These are phyloP conservation scores for Dioctria linearis DNA, from an alignment of 2,888 invertebrate genomes.

Conservation along the genomic window DNA sequence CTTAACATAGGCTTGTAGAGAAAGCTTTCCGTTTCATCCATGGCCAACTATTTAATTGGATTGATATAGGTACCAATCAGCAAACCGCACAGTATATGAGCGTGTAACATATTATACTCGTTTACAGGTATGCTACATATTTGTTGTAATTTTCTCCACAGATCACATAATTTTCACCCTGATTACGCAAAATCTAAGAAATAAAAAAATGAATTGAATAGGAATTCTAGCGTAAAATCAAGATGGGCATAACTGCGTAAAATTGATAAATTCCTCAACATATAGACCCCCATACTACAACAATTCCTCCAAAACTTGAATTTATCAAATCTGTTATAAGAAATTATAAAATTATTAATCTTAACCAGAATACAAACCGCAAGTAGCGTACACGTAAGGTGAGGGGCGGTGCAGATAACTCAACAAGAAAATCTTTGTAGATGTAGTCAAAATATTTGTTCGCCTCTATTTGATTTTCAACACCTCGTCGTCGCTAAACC, in stretches of 20 bases:
- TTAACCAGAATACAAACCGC: slow-evolving; percentile 17
- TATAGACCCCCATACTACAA: background rate
- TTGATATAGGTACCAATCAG: too few species aligned
- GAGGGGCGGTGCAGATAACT: background rate
- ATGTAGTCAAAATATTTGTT: slow-evolving; percentile 49
- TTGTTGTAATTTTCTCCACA: too few species aligned
- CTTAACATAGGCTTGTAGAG: too few species aligned
- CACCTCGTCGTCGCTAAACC: slow-evolving; percentile 20
- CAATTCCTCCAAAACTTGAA: slow-evolving; percentile 25
- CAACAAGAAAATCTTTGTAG: slow-evolving; percentile 40
- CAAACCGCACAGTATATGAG: too few species aligned
- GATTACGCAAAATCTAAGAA: too few species aligned
- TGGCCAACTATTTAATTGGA: too few species aligned
- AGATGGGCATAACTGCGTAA: slow-evolving; percentile 41
- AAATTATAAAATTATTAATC: slow-evolving; percentile 19
- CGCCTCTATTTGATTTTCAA: slow-evolving; percentile 49
- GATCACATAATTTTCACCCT: too few species aligned
- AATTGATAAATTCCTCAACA: slow-evolving; percentile 19
- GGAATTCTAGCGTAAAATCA: background rate
- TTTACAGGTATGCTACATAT: too few species aligned
- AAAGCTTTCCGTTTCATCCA: too few species aligned
- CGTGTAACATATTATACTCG: too few species aligned
- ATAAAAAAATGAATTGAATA: too few species aligned
- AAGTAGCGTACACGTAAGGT: background rate
- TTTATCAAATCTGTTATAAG: slow-evolving; percentile 39